These are phyloP conservation scores for Cephus rjabovi DNA, from an alignment of 2,888 invertebrate species.

Conservation along the genomic window DNA sequence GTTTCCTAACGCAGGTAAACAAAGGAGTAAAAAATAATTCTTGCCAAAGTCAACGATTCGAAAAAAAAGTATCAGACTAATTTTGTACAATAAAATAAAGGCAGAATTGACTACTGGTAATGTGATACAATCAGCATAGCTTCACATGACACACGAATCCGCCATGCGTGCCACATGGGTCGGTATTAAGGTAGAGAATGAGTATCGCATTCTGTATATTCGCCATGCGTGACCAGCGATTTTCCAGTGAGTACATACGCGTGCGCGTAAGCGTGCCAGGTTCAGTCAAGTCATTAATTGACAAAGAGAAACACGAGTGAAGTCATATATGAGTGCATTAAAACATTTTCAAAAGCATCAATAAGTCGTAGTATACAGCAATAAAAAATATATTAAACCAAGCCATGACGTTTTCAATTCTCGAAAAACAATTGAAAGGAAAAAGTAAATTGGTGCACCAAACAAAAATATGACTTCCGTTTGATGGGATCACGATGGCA, in stretches of 20 bases:
- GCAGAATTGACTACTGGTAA: not conserved
- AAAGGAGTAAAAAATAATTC: not conserved
- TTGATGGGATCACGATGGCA: conserved; percentile 12
- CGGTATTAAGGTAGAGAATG: not conserved
- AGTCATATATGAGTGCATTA: not conserved
- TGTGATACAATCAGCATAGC: not conserved
- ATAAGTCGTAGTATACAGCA: not conserved
- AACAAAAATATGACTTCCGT: conserved; percentile 27
- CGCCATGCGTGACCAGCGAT: conserved; percentile 38
- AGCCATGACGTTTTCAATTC: not conserved
- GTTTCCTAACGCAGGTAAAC: not conserved
- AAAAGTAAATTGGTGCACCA: conserved; percentile 21
- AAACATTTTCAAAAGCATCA: not conserved
- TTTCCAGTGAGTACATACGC: conserved; percentile 36
- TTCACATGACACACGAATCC: not conserved
- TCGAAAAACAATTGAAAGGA: not conserved
- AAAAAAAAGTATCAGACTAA: no score
- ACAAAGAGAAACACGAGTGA: not conserved
- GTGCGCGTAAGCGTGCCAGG: conserved; percentile 5
- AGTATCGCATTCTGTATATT: conserved; percentile 36
- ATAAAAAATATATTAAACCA: not conserved
- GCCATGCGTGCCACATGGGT: not conserved
- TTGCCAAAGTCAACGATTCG: not conserved
- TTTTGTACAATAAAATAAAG: not conserved
- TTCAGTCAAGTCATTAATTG: not conserved